Evolutionary conservation across 1,140 invertebrate species (phyloP), one percentile per base, ranked within the genome.

Genomic region (Bicyclus anynana): DNA sequence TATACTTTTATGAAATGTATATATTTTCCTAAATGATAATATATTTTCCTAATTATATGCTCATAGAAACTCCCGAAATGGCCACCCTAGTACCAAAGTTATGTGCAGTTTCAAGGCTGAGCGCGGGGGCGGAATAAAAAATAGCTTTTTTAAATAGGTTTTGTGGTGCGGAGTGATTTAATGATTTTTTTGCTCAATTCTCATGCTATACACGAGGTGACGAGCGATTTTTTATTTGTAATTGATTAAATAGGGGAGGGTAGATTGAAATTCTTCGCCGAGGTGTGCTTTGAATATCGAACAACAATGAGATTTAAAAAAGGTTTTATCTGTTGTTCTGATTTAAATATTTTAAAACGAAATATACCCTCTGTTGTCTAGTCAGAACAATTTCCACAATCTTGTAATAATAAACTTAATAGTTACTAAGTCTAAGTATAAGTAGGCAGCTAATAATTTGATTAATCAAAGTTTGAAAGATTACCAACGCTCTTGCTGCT

Each of bases 111-210:
- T 57, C 56, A 69, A 70, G 62, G 65, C 49, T 59, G 20, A 57
- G 62, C 38, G 71, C 48, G 65, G 74, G 74, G 67, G 71, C 17
- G 58, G 72, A 61, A 73, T 78, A 80, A 84, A 80, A 78, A 84
- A 84, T 80, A 74, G 72, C 72, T 65, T 77, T 87, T 83, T 84
- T 84, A 82, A 80, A 83, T 80, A 84, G 80, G 72, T 81, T 77
- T 65, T 73, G 76, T 70, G 74, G 80, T 62, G 65, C 67, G 72
- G 74, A 81, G 80, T 80, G 84, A 87, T 87, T 87, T 84, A 87
- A 84, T 82, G 81, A 80, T 78, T 71, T 73, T 38, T 59, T 38
- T 51, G 29, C 60, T 54, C 65, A 54, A 76, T 84, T 81, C 61
- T 57, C 60, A 86, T 83, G 77, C 83, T 57, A 67, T 64, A 62